Evolutionary conservation across 2,888 invertebrate genomes (phyloP).

Genomic region (Emmelina monodactyla): DNA sequence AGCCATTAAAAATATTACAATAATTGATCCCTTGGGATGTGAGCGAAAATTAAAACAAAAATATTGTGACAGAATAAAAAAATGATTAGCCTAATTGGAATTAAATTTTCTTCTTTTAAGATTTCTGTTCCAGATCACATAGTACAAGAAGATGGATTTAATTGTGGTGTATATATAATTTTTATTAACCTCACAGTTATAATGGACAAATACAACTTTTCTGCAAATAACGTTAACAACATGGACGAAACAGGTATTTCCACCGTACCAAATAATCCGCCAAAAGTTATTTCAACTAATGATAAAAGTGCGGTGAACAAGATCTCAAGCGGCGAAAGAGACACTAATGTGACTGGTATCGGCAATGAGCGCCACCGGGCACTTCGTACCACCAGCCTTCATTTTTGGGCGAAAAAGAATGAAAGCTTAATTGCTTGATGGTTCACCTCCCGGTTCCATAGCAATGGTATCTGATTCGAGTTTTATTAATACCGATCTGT

Average conservation of each 20-base stretch:
- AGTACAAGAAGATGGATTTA: too few relatives aligned
- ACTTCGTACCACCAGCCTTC: conserved; percentile 23
- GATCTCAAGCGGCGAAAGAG: background rate
- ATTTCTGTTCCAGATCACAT: too few relatives aligned
- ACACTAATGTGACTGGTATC: background rate
- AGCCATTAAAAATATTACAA: too few relatives aligned
- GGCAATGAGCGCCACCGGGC: conserved; percentile 20
- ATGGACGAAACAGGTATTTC: conserved; percentile 14
- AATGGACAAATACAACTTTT: conserved; percentile 9
- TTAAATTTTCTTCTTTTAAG: too few relatives aligned
- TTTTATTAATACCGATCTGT: conserved; percentile 13
- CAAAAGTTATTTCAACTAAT: background rate
- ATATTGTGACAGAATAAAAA: too few relatives aligned
- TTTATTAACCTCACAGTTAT: conserved; percentile 8
- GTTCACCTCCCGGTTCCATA: conserved; percentile 23
- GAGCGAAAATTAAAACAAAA: too few relatives aligned
- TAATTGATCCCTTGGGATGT: too few relatives aligned
- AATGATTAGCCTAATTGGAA: too few relatives aligned
- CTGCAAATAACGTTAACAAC: conserved; percentile 10
- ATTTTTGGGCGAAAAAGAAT: conserved; percentile 26
- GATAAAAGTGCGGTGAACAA: background rate
- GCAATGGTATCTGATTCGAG: conserved; percentile 14
- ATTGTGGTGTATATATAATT: too few relatives aligned
- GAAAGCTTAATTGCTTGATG: conserved; percentile 21
- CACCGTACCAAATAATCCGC: conserved; percentile 7